Evolutionary conservation across 2,113 vertebrate species (phyloP).

Genomic region (Elephas maximus): DNA sequence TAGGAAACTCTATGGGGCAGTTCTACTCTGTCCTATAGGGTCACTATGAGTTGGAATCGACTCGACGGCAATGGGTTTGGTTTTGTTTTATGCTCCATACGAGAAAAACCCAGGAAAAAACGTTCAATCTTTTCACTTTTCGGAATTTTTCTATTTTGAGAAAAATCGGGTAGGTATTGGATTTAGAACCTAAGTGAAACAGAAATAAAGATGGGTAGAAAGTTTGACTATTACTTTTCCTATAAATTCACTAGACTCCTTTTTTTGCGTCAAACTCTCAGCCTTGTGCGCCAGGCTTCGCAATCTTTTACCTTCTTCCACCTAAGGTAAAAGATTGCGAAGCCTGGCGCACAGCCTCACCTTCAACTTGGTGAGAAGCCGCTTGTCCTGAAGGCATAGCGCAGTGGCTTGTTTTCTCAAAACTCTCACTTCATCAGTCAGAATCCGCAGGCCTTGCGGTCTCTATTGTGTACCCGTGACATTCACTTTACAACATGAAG

Average conservation of each 20-base stretch:
- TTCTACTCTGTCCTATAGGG: too few relatives aligned
- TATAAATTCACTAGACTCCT: background rate
- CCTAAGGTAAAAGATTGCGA: too few relatives aligned
- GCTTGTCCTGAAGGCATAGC: too few relatives aligned
- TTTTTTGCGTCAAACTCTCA: background rate
- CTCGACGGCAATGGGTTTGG: too few relatives aligned
- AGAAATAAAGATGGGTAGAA: background rate
- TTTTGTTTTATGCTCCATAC: background rate
- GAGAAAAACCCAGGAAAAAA: background rate
- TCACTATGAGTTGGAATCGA: too few relatives aligned
- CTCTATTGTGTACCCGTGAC: accelerated
- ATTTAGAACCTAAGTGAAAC: background rate
- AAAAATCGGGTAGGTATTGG: background rate
- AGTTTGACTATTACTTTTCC: background rate
- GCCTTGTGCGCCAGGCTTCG: background rate
- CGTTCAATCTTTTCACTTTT: background rate
- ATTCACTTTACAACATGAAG: background rate
- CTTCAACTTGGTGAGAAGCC: background rate
- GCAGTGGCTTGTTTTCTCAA: background rate
- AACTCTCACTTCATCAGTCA: background rate
- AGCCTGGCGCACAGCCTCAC: accelerated
- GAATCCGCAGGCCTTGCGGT: background rate
- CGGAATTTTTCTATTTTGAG: background rate
- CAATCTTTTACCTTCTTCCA: background rate
- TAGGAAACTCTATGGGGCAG: too few relatives aligned